These are phyloP conservation scores for Meriones unguiculatus DNA, from an alignment of 2,113 vertebrate species.

Conservation along the genomic window DNA sequence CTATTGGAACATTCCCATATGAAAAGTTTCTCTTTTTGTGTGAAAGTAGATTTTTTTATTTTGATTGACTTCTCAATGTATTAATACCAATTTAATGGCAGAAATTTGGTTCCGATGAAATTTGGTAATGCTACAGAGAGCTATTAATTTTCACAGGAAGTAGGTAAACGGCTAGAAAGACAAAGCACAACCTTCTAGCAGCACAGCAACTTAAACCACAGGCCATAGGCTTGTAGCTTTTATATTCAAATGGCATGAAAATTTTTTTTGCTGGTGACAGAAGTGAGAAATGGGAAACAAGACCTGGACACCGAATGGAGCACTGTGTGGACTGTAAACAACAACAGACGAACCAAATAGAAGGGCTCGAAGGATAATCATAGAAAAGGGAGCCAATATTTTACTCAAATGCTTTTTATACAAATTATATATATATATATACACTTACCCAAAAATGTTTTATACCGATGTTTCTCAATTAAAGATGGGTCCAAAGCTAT, in stretches of 20 bases:
- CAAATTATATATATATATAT: slow-evolving; percentile 83
- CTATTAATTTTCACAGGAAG: slow-evolving; percentile 79
- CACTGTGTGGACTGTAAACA: slow-evolving; percentile 10
- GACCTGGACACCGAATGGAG: not conserved
- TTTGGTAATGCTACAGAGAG: slow-evolving; percentile 81
- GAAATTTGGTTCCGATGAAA: slow-evolving; percentile 83
- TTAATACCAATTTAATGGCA: slow-evolving; percentile 80
- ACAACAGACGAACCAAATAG: slow-evolving; percentile 8
- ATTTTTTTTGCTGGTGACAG: slow-evolving; percentile 66
- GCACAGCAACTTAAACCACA: slow-evolving; percentile 69
- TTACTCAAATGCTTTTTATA: slow-evolving; percentile 81
- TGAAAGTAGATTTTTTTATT: slow-evolving; percentile 83
- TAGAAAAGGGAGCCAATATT: slow-evolving; percentile 82
- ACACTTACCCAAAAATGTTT: slow-evolving; percentile 87
- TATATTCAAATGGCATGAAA: slow-evolving; percentile 67
- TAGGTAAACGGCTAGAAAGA: slow-evolving; percentile 75
- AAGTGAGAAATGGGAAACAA: slow-evolving; percentile 56
- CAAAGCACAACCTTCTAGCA: slow-evolving; percentile 81
- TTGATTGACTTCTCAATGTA: slow-evolving; percentile 76
- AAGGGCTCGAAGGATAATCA: slow-evolving; percentile 57
- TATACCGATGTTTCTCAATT: slow-evolving; percentile 85
- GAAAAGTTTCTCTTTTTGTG: not conserved
- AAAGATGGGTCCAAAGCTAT: slow-evolving; percentile 84
- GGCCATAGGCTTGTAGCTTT: slow-evolving; percentile 55
- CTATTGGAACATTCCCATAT: not conserved